Evolutionary conservation across 92 coral and sea anemone genomes (phyloP), one percentile per base, ranked within the genome.

Genomic region (Actinernus sp.): DNA sequence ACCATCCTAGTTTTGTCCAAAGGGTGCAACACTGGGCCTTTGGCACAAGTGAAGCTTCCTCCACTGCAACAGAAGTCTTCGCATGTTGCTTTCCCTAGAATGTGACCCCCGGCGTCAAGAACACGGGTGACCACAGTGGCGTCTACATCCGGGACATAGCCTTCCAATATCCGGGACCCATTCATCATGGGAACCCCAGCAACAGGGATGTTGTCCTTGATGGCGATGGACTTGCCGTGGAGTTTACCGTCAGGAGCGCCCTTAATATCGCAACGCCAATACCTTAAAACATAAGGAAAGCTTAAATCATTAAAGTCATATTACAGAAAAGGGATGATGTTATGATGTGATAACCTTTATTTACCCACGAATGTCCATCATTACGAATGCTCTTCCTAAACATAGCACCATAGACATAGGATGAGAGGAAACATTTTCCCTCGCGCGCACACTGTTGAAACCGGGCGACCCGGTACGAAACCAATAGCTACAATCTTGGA

Each of bases 151-250:
- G 94, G 94, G 67, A 77, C 72, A 48, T 84, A 88, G 12, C 94
- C 90, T 22, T 88, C 94, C 31, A 83, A 58, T 30, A 88, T 56
- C 55, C 50, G 83, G 27, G 94, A 88, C 27, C 94, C 94, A 26
- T 56, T 83, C 94, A 83, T 88, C 94, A 88, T 88, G 9, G 94
- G 94, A 30, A 88, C 71, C 33, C 94, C 90, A 19, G 94, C 91
- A 3, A 74, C 91, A 31, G 82, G 76, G 43, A 85, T 65, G 71
- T n/a, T 58, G 64, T 85, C 91, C 59, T 85, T 85, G 53, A 85
- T 58, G 68, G 86, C 91, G 50, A 85, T n/a, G 26, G 86, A 71
- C 68, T 85, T 78, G 20, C 76, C 82, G 3, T 58, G 76, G 26
- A 85, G 91, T 71, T 85, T 78, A 5, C 86, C 91, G 45, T 44